Conservation (phyloP, 2,113 vertebrate species). For the Myxocyprinus asiaticus region DNA sequence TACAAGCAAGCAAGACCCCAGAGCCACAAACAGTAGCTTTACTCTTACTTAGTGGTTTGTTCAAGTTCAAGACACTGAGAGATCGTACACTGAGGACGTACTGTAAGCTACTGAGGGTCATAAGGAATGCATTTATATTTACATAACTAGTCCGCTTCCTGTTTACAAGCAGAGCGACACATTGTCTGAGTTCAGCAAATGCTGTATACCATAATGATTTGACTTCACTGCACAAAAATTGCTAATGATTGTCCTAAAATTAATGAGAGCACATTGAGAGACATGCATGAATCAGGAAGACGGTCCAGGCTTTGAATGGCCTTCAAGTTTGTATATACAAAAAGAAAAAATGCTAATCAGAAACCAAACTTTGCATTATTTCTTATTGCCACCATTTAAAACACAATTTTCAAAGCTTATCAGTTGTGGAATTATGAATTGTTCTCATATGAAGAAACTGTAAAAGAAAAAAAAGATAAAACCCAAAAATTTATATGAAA, state of each 20-base stretch:
- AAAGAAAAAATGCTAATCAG: slow-evolving; percentile 6
- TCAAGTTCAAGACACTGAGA: not conserved
- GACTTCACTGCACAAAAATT: slow-evolving; percentile 12
- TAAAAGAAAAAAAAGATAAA: not conserved
- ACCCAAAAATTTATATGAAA: no score
- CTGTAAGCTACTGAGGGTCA: slow-evolving; percentile 2
- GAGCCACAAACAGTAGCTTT: slow-evolving; percentile 12
- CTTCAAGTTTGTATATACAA: slow-evolving; percentile 39
- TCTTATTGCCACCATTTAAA: slow-evolving; percentile 34
- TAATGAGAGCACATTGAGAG: not conserved
- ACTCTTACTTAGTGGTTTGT: slow-evolving; percentile 29
- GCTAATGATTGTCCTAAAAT: slow-evolving; percentile 32
- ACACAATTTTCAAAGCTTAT: slow-evolving; percentile 30
- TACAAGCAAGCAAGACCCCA: slow-evolving; percentile 57
- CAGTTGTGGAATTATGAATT: slow-evolving; percentile 5
- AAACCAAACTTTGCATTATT: slow-evolving; percentile 20
- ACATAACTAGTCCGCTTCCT: slow-evolving; percentile 32
- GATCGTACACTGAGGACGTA: slow-evolving; percentile 18
- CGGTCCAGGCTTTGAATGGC: slow-evolving; percentile 23
- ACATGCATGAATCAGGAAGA: slow-evolving; percentile 50
- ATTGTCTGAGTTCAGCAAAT: not conserved
- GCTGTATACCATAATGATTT: slow-evolving; percentile 32
- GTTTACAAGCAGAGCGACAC: not conserved
- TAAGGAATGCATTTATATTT: slow-evolving; percentile 53
- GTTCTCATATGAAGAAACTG: slow-evolving; percentile 28